Evolutionary conservation across 2,888 invertebrate species (phyloP), one percentile per base, ranked within the genome.

Genomic region (Heterodera filipjevi): DNA sequence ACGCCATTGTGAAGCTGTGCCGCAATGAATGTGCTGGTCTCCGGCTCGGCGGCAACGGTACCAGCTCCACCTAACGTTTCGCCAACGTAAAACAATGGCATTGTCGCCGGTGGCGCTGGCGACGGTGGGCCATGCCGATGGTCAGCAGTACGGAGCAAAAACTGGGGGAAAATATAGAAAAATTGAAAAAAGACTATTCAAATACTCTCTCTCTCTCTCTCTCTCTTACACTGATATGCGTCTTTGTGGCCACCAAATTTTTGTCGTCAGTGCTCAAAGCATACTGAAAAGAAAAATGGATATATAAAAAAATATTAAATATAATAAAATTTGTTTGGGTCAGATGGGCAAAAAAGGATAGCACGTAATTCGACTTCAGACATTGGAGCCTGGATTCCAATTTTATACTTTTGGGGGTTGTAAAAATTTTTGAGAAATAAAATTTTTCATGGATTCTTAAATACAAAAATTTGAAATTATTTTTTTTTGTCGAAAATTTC

Each of bases 1-100:
- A 30, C 39, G 3, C 79, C 79, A 44, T 83, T 82, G 49, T 80
- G 77, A 27, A 84, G 49, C 46, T 81, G 76, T 16, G 70, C 53
- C 30, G 76, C 71, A 30, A 84, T 33, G 72, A 84, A 84, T n/a
- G 84, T 84, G 66, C 64, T 68, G 10, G 78, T 74, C 27, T 86
- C 84, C 35, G 79, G 77, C 49, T 82, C 81, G 22, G 72, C 76
- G 73, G 27, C n/a, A n/a, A n/a, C 33, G 19, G 32, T 39, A n/a
- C 14, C 30, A 5, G 22, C 22, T n/a, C 22, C 66, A 16, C 5
- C 49, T 35, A 22, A 19, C 39, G 77, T 82, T 77, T 87, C 85
- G 32, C 87, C 87, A 32, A 88, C 59, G 68, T 85, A 86, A 53
- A 86, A 77, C 49, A 87, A 46, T 32, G 68, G 33, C 68, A 68